phyloP scores from a whole-genome alignment of 2,888 invertebrate genomes.

The Amphipoea lucens region DNA sequence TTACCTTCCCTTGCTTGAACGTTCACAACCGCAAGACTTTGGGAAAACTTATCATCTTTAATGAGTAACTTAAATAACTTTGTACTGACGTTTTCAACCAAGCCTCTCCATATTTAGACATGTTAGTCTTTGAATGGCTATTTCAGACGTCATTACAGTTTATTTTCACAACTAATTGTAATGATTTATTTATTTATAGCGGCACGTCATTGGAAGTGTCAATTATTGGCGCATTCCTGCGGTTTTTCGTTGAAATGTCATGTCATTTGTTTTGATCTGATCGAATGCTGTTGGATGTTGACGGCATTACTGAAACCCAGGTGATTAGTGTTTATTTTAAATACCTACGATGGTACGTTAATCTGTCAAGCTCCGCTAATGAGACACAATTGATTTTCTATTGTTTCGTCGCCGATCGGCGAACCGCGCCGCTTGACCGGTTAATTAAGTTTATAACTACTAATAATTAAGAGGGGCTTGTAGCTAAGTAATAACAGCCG shows the following conservation, averaged over 20 bases:
- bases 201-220: background rate
- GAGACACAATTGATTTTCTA: too few relatives aligned
- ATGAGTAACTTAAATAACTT: constrained; percentile 20
- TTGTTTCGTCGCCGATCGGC: too few relatives aligned
- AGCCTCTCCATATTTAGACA: constrained; percentile 38
- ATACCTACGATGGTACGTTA: background rate
- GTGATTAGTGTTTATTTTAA: background rate
- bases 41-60: constrained; percentile 1
- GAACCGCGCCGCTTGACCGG: too few relatives aligned
- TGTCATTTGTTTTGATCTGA: background rate
- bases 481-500: too few relatives aligned
- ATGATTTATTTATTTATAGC: constrained; percentile 12
- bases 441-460: background rate
- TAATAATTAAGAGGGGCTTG: too few relatives aligned
- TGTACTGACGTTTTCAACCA: background rate
- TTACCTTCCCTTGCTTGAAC: background rate
- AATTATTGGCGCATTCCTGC: constrained; percentile 13
- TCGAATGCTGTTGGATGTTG: background rate
- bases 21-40: constrained; percentile 9
- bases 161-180: constrained; percentile 8
- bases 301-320: constrained; percentile 24
- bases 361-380: too few relatives aligned
- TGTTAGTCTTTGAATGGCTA: background rate
- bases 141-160: constrained; percentile 14
- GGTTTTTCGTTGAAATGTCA: constrained; percentile 30